Conservation (phyloP, 1,140 invertebrate species). For the Drosophila obscura region DNA sequence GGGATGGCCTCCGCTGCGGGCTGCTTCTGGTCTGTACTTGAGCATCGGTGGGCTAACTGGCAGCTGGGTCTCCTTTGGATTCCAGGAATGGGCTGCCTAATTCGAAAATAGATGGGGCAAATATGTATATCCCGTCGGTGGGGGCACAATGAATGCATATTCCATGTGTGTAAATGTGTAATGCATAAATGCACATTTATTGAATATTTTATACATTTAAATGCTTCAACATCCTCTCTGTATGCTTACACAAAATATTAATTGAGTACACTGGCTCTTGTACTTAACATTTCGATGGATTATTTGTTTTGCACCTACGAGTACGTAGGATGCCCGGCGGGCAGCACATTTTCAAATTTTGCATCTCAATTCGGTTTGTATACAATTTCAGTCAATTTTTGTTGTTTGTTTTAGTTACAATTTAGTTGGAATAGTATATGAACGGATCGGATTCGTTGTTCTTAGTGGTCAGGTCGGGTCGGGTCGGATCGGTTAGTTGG, state of each 20-base stretch:
- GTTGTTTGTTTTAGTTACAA: slow-evolving; percentile 19
- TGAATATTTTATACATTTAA: slow-evolving; percentile 58
- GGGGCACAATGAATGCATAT: no score
- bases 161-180: slow-evolving; percentile 30
- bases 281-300: slow-evolving; percentile 45
- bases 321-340: slow-evolving; percentile 7
- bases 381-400: slow-evolving; percentile 51
- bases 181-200: slow-evolving; percentile 58
- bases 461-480: slow-evolving; percentile 19
- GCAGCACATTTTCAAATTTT: slow-evolving; percentile 31
- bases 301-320: slow-evolving; percentile 11
- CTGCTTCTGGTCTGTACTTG: slow-evolving; percentile 10
- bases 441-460: slow-evolving; percentile 57
- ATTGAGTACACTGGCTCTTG: slow-evolving; percentile 44
- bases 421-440: slow-evolving; percentile 6
- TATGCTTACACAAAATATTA: slow-evolving; percentile 44
- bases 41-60: slow-evolving; percentile 18
- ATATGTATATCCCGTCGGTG: not conserved
- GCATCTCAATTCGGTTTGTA: slow-evolving; percentile 33
- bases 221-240: slow-evolving; percentile 47
- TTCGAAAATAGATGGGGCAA: slow-evolving; percentile 40
- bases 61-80: slow-evolving; percentile 53
- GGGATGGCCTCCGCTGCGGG: slow-evolving; percentile 29
- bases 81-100: slow-evolving; percentile 47
- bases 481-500: slow-evolving; percentile 34